Conservation (phyloP, 2,797 vertebrate genomes). For the Acomys russatus region DNA sequence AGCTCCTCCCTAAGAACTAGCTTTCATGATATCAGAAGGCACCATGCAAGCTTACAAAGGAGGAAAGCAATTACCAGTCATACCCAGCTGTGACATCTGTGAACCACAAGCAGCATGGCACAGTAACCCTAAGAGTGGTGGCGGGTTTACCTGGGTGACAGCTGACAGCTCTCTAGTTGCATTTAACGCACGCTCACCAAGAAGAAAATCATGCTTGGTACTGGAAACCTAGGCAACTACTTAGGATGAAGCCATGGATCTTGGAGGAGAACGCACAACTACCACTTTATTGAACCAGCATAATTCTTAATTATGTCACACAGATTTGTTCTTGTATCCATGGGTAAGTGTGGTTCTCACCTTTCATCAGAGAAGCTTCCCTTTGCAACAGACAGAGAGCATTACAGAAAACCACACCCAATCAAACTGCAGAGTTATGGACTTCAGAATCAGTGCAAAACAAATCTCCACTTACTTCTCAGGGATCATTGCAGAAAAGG, state of each 20-base stretch:
- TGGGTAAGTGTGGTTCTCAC: neutral
- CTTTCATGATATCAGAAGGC: neutral
- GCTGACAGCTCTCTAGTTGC: neutral
- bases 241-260: neutral
- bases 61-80: neutral
- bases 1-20: neutral
- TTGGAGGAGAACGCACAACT: neutral
- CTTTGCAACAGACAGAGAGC: neutral
- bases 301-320: neutral
- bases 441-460: neutral
- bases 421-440: neutral
- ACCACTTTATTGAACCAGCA: neutral
- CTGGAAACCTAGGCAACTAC: neutral
- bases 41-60: neutral
- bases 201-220: neutral
- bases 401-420: neutral
- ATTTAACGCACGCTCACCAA: neutral
- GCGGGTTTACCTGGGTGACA: neutral
- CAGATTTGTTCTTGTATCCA: neutral
- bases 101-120: neutral
- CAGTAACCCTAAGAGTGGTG: neutral
- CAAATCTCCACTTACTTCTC: neutral
- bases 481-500: neutral
- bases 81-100: neutral
- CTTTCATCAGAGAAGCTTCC: neutral